phyloP scores from a whole-genome alignment of 2,797 vertebrate genomes.

The Characodon lateralis region DNA sequence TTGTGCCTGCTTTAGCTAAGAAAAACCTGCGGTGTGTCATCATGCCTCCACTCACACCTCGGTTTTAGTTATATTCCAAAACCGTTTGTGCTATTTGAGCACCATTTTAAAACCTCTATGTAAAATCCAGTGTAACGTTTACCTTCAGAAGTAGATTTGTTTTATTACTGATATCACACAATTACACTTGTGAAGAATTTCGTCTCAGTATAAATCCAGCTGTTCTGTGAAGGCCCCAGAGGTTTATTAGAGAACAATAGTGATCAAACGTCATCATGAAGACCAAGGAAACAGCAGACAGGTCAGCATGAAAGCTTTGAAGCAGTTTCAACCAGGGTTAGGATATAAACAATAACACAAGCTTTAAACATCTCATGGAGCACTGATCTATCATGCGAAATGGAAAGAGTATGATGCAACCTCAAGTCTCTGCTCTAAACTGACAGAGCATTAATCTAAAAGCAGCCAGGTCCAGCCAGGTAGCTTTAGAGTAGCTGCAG shows the following conservation, averaged over 20 bases:
- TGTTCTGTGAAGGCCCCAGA: not conserved
- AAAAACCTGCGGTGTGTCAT: slow-evolving; percentile 53
- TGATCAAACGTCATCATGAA: not conserved
- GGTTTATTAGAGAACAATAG: not conserved
- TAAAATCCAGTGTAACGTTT: not conserved
- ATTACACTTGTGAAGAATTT: not conserved
- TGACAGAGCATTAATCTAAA: too few species aligned
- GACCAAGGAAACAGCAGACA: not conserved
- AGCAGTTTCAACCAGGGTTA: not conserved
- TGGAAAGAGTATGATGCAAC: too few species aligned
- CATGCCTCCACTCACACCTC: slow-evolving; percentile 42
- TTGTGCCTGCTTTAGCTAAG: slow-evolving; percentile 83
- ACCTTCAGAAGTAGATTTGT: not conserved
- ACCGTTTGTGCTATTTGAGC: not conserved
- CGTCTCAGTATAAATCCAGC: not conserved
- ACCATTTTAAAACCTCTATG: not conserved
- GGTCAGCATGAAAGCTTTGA: not conserved
- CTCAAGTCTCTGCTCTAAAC: too few species aligned
- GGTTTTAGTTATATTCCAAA: slow-evolving; percentile 27
- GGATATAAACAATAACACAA: too few species aligned
- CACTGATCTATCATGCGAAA: too few species aligned
- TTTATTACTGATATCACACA: too few species aligned
- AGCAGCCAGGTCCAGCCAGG: too few species aligned
- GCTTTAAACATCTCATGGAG: too few species aligned
- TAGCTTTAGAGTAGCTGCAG: too few species aligned